Evolutionary conservation across 2,888 invertebrate genomes (phyloP), one percentile per base, ranked within the genome.

Genomic region (Sycophila texana): DNA sequence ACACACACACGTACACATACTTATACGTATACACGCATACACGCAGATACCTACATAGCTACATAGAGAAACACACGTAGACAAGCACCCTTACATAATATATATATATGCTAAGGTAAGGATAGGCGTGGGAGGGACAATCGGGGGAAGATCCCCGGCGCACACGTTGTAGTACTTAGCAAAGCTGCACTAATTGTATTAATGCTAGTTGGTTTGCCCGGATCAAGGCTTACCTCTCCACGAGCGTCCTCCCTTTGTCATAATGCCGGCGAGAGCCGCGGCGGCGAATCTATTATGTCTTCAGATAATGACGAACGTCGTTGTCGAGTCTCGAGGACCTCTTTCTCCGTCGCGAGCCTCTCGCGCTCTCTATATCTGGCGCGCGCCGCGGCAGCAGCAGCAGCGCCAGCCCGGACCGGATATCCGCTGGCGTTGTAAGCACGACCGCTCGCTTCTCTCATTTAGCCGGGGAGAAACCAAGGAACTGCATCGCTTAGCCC

Each of bases 181-280:
- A 86, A 88, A 88, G 88, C 88, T 85, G 84, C 83, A 86, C 88
- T 89, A 89, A 89, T 89, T 89, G 88, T 89, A 88, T 89, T 89
- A 89, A 89, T 88, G 86, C 87, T 86, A 86, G 86, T 86, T 85
- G 89, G 87, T 86, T 88, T 86, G 84, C 85, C 83, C 76, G 84
- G 86, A 87, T 87, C 85, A 86, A 84, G 85, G 84, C 83, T 83
- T 83, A 14, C 16, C 68, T 58, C 71, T 76, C 66, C 55, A 66
- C 82, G n/a, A n/a, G 22, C n/a, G 26, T 39, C 14, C 13, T 39
- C 20, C 20, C 77, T n/a, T 53, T 81, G 84, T 86, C 86, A 87
- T 86, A 89, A 89, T 88, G 86, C 86, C 14, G 20, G 30, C 47
- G 3, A 26, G 81, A 83, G 83, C 84, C 83, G 82, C 84, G 84